These are phyloP conservation scores for Noctuana brunneofusca DNA, from an alignment of 2,888 invertebrate genomes.

Conservation along the genomic window DNA sequence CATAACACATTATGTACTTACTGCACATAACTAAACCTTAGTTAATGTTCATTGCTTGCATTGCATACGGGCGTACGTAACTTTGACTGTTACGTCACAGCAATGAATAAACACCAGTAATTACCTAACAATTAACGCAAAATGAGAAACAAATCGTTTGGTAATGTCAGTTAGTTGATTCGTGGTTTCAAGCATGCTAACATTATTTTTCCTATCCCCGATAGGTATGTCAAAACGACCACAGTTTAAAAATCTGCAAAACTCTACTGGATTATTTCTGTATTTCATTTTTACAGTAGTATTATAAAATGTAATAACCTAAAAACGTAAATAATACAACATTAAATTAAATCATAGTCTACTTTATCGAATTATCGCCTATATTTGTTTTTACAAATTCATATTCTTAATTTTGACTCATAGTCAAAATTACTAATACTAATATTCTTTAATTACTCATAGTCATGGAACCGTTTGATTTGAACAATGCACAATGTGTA, in stretches of 20 bases:
- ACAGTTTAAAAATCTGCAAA: too few relatives aligned
- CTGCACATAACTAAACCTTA: constrained; percentile 12
- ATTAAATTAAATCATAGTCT: too few relatives aligned
- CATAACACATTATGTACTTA: constrained; percentile 3
- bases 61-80: constrained; percentile 30
- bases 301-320: too few relatives aligned
- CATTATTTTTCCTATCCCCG: neutral
- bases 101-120: constrained; percentile 18
- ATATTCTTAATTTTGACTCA: too few relatives aligned
- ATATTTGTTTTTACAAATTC: too few relatives aligned
- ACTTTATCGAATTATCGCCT: too few relatives aligned
- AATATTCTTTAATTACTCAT: too few relatives aligned
- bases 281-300: too few relatives aligned
- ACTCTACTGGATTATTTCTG: too few relatives aligned
- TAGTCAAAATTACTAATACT: too few relatives aligned
- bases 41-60: constrained; percentile 9
- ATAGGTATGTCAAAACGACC: constrained; percentile 1
- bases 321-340: too few relatives aligned
- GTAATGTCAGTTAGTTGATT: constrained; percentile 12
- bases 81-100: constrained; percentile 15
- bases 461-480: too few relatives aligned
- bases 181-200: constrained; percentile 22
- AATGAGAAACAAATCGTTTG: constrained; percentile 28
- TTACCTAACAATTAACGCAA: constrained; percentile 32
- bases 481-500: neutral